Base-by-base conservation (phyloP, 2,888 invertebrate species). In the Drosophila kambysellisi region DNA sequence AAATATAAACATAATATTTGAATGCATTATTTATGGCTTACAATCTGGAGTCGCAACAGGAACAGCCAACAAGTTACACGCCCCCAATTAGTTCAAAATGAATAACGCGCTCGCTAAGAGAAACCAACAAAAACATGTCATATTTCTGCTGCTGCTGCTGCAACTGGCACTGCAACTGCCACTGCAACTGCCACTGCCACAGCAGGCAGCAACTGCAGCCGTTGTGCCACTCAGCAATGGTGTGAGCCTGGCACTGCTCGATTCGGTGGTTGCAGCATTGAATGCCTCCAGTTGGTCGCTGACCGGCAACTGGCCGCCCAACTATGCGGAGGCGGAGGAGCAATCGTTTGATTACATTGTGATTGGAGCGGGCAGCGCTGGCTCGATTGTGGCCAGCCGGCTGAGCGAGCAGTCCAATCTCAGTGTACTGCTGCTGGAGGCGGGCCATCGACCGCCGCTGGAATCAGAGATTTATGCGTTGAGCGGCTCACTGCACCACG, bases 391-490 rank as follows among this genome's bases (percentile, higher is more conserved):
- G 3, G 95, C 94, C 12, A 95, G 95, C 79, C 93, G 96, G 0
- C 93, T 97, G 54, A 96, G 96, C 37, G 97, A 97, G 92, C 94
- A 96, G 61, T 94, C 95, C 2, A 93, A 94, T 48, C 96, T 96
- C 95, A 95, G 95, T 71, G 95, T 97, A 0, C 94, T 98, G 41
- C 93, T 97, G 29, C 92, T 97, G 68, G 97, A 98, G 93, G 97
- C 96, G 58, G 97, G 97, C 37, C 95, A 95, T 1, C 95, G 96
- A 91, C 93, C 93, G 91, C 95, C 74, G 92, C 94, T 91, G 17
- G 92, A 93, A 54, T 90, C 91, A 3, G 92, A 93, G 88, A 88
- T 93, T 15, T 92, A 91, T 3, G 58, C 71, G 0, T 43, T 91
- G 0, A 88, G 85, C 4, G 72, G 79, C 9, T 54, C 76, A 2